Base-by-base conservation (phyloP, 2,113 vertebrate genomes). In the Spea bombifrons region DNA sequence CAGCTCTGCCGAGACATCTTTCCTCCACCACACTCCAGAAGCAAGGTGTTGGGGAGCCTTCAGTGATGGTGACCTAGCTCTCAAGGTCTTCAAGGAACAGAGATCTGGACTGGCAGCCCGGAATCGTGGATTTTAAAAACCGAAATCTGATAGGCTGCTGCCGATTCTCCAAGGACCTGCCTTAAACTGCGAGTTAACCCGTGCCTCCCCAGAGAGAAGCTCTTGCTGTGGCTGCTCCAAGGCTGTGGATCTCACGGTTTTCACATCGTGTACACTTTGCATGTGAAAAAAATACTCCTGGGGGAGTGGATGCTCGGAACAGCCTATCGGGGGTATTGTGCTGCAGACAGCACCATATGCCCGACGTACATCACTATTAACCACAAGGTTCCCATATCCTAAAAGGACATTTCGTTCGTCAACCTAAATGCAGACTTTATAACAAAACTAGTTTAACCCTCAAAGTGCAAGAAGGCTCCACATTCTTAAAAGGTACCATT, bases 31-130 rank as follows among this genome's bases (percentile, higher is more conserved):
- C 55, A 15, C 9, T 7, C 63, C 73, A 66, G 30, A 5, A 52
- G 57, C 52, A 66, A 47, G 70, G 76, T 65, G 59, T 47, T 79
- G 16, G 49, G 70, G 30, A n/a, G 61, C 77, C 55, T 59, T 59
- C 12, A 3, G 12, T 13, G 55, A 12, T 30, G 63, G 63, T 79
- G 77, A 79, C 77, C 77, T 79, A 73, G 70, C 77, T 79, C 77
- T 79, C 77, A 79, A 79, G 77, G 77, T 79, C 77, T 79, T 79
- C 71, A 70, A 73, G 77, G 71, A 79, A 79, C 49, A 17, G 63
- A n/a, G 70, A 73, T 48, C 50, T 55, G 63, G 49, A 57, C 77
- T 48, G 76, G 57, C 76, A 73, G 49, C 59, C 77, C 73, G 43
- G n/a, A 66, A 73, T 66, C 49, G 70, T 66, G 71, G 49, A 66